Evolutionary conservation across 2,888 invertebrate species (phyloP).

Genomic region (Geophilus truncorum): DNA sequence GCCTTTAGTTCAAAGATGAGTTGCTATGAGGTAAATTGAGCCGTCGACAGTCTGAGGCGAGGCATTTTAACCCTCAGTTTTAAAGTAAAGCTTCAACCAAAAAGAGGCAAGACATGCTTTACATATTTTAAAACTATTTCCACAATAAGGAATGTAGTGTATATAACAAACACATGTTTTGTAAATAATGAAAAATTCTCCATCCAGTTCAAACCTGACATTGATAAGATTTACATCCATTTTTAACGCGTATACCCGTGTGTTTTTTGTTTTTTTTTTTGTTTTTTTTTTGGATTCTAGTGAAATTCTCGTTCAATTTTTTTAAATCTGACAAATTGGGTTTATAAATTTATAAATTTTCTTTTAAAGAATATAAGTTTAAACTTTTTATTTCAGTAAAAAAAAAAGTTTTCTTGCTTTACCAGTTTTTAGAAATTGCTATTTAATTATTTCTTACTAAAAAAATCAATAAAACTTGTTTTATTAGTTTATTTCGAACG

Average conservation of each 20-base stretch:
- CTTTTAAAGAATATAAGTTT: no score
- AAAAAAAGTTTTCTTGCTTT: no score
- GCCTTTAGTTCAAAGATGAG: not conserved
- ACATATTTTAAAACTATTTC: not conserved
- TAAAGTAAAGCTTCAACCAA: not conserved
- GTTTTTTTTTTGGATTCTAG: not conserved
- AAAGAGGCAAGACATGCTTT: not conserved
- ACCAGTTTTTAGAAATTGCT: no score
- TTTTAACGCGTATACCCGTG: not conserved
- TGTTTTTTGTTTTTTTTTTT: not conserved
- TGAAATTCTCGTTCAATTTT: no score
- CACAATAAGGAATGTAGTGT: not conserved
- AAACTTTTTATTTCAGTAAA: no score
- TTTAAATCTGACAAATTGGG: no score
- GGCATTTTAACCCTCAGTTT: not conserved
- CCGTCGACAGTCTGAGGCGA: not conserved
- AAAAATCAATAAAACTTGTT: no score
- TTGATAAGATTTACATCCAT: not conserved
- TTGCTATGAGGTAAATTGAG: conserved; percentile 13
- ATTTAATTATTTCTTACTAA: no score
- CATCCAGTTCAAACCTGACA: not conserved
- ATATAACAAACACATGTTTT: not conserved
- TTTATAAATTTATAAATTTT: no score
- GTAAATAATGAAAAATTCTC: not conserved
- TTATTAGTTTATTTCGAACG: no score